Evolutionary conservation across 2,113 vertebrate genomes (phyloP).

Genomic region (Steatornis caripensis): DNA sequence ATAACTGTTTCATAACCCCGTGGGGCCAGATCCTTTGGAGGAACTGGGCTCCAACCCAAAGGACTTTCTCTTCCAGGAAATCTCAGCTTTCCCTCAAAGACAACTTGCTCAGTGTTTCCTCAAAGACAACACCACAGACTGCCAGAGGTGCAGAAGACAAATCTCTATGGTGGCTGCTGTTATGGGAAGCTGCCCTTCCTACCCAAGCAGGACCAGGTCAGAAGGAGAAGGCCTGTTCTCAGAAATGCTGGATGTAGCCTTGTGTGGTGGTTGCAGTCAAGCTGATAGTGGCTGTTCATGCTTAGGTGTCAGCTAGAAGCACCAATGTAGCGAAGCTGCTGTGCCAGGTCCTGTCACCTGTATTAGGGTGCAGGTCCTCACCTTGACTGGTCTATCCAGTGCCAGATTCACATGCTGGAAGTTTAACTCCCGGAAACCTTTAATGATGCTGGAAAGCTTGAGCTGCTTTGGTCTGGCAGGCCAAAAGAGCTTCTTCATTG

Average conservation of each 20-base stretch:
- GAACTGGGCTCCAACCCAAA: background rate
- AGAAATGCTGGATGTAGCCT: background rate
- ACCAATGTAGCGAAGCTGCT: background rate
- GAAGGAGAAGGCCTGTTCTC: background rate
- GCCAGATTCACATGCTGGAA: background rate
- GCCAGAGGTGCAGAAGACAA: background rate
- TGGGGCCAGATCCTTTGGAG: background rate
- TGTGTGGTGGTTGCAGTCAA: background rate
- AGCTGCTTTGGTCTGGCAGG: background rate
- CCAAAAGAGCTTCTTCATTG: no score
- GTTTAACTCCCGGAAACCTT: background rate
- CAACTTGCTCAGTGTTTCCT: background rate
- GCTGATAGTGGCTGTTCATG: background rate
- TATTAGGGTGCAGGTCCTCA: background rate
- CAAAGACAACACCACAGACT: background rate
- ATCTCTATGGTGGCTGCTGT: background rate
- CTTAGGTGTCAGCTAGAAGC: background rate
- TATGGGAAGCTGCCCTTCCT: background rate
- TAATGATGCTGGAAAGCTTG: background rate
- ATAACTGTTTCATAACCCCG: accelerated
- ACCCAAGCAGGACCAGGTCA: background rate
- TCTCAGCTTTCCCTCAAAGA: background rate
- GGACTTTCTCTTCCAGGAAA: background rate
- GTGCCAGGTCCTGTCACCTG: background rate
- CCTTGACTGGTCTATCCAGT: background rate